A percentile compares a stretch with the other conserved stretches of the same genome.
Conservation (phyloP, 2,797 vertebrate genomes). For the Enteromius paludinosus region DNA sequence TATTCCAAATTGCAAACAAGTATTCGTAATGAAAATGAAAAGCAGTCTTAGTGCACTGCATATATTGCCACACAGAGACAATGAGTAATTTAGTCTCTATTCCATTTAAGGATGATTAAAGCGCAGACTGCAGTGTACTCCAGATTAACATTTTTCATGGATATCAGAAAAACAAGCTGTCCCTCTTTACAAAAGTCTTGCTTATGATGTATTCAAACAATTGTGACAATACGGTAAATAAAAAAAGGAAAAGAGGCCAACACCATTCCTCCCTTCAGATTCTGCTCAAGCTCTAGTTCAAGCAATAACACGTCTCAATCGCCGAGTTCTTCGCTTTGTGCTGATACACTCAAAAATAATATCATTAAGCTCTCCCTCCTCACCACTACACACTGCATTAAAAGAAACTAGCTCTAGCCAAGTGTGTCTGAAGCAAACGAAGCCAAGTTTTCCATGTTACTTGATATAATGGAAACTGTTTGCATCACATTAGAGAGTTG, state of each 20-base stretch:
- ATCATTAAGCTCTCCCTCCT: conserved; percentile 68
- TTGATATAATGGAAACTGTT: not conserved
- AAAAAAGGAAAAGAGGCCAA: conserved; percentile 44
- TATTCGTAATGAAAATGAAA: conserved; percentile 7
- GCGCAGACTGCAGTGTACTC: not conserved
- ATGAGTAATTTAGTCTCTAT: not conserved
- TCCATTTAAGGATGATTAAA: conserved; percentile 2
- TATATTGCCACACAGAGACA: conserved; percentile 1
- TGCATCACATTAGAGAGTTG: conserved; percentile 18
- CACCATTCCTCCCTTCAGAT: conserved; percentile 58
- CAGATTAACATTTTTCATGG: not conserved
- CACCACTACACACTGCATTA: conserved; percentile 55
- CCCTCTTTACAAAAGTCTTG: conserved; percentile 54
- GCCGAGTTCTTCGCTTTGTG: conserved; percentile 68
- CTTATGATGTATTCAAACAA: conserved; percentile 54
- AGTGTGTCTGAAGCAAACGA: conserved; percentile 28
- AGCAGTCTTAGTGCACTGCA: not conserved
- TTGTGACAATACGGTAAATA: conserved; percentile 49
- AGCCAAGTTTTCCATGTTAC: conserved; percentile 9
- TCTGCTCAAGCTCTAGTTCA: conserved; percentile 65
- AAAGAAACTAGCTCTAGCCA: not conserved
- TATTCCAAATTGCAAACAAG: not conserved
- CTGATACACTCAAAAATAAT: conserved; percentile 78
- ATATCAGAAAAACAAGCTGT: conserved; percentile 1
- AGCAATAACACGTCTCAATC: conserved; percentile 59